A percentile compares a stretch with the other conserved stretches of the same genome.
Evolutionary conservation across 2,113 vertebrate species (phyloP).

Genomic region (Malurus elegans): DNA sequence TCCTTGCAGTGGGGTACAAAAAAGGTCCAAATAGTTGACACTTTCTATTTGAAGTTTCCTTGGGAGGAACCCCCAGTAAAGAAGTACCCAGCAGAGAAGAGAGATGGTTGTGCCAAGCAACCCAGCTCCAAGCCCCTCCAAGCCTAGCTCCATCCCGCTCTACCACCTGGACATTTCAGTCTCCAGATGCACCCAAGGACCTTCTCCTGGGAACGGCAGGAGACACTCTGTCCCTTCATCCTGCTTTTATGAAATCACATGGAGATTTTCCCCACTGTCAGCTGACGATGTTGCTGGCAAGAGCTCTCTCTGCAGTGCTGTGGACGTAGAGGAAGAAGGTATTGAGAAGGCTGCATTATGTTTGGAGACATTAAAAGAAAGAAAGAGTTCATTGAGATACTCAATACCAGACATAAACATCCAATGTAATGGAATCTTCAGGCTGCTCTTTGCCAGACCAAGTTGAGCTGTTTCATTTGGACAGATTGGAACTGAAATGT

Average conservation of each 20-base stretch:
- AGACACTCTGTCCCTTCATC: background rate
- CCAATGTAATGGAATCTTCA: background rate
- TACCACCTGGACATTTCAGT: background rate
- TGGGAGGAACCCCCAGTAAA: background rate
- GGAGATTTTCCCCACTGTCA: background rate
- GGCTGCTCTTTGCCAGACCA: background rate
- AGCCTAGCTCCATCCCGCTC: background rate
- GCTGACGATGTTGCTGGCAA: background rate
- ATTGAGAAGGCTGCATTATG: background rate
- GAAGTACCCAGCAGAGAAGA: background rate
- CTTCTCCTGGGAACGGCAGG: background rate
- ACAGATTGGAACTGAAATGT: background rate
- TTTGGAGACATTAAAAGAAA: background rate
- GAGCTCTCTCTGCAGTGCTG: background rate
- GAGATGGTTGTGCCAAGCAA: accelerated
- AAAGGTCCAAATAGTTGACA: background rate
- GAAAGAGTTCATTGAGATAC: background rate
- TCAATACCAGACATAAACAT: background rate
- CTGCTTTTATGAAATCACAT: background rate
- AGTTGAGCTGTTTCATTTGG: background rate
- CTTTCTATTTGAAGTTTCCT: background rate
- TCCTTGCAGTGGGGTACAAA: background rate
- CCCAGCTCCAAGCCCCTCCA: background rate
- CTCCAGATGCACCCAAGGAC: background rate
- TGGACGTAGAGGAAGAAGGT: background rate